Percentiles rank a stretch among this genome's conserved stretches.
Conservation (phyloP, 2,113 vertebrate genomes). For the Leucopsar rothschildi region DNA sequence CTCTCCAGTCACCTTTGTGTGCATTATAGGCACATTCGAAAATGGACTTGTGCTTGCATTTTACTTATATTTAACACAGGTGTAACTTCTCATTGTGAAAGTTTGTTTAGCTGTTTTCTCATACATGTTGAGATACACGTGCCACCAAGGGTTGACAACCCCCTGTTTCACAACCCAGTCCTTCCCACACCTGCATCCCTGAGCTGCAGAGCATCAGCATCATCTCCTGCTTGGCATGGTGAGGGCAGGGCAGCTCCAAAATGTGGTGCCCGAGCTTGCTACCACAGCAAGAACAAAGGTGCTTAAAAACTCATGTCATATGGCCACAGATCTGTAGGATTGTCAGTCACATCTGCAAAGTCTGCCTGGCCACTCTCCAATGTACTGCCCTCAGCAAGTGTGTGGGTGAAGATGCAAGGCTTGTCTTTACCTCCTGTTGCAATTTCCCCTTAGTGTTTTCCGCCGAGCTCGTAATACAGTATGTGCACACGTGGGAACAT, state of each 20-base stretch:
- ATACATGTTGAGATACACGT: fast-evolving
- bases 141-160: neutral
- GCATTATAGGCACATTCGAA: neutral
- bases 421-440: neutral
- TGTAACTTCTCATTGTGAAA: neutral
- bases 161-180: neutral
- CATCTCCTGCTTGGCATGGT: neutral
- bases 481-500: neutral
- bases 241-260: neutral
- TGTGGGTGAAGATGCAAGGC: neutral
- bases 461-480: neutral
- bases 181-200: neutral
- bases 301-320: neutral
- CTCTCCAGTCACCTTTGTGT: neutral
- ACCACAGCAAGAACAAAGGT: neutral
- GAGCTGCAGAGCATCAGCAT: neutral
- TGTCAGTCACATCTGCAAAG: neutral
- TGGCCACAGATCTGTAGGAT: neutral
- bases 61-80: neutral
- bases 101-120: neutral
- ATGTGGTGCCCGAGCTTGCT: neutral
- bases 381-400: fast-evolving
- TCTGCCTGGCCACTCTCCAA: neutral
- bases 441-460: neutral
- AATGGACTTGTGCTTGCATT: neutral